A percentile compares a stretch with the other conserved stretches of the same genome.
phyloP scores from a whole-genome alignment of 2,113 vertebrate species.

The Dasyprocta punctata region DNA sequence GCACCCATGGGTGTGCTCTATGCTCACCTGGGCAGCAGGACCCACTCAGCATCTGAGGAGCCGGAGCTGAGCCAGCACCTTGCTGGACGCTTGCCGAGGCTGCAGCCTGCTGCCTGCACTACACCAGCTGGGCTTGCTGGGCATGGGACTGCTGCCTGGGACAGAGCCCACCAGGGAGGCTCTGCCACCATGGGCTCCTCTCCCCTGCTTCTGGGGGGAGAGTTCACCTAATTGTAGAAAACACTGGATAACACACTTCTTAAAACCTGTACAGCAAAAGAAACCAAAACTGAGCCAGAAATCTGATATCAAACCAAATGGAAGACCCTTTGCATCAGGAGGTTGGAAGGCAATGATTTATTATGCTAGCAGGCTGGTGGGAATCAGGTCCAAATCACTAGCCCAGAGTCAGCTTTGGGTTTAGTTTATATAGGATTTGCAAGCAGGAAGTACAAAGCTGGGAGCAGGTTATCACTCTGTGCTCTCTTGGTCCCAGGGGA shows the following conservation, averaged over 20 bases:
- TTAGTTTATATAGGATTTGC: too few species aligned
- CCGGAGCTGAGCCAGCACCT: background rate
- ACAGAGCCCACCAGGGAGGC: background rate
- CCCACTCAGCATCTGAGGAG: background rate
- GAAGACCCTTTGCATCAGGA: too few species aligned
- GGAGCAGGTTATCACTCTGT: background rate
- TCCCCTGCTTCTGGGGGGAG: background rate
- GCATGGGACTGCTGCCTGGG: too few species aligned
- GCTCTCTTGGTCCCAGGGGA: slow-evolving; percentile 87
- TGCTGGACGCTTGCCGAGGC: too few species aligned
- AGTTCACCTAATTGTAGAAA: background rate
- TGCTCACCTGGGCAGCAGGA: background rate
- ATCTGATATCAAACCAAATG: too few species aligned
- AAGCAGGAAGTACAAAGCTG: too few species aligned
- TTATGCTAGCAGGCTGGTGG: too few species aligned
- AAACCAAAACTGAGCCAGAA: background rate
- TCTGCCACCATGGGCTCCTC: background rate
- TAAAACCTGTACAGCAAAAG: background rate
- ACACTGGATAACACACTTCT: background rate
- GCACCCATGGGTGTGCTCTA: background rate
- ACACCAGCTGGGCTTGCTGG: background rate
- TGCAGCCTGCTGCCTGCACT: background rate
- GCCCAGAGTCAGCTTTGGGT: too few species aligned
- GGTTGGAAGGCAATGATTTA: too few species aligned
- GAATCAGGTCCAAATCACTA: too few species aligned